phyloP scores from a whole-genome alignment of 2,797 vertebrate genomes.

The Lutjanus campechanus region DNA sequence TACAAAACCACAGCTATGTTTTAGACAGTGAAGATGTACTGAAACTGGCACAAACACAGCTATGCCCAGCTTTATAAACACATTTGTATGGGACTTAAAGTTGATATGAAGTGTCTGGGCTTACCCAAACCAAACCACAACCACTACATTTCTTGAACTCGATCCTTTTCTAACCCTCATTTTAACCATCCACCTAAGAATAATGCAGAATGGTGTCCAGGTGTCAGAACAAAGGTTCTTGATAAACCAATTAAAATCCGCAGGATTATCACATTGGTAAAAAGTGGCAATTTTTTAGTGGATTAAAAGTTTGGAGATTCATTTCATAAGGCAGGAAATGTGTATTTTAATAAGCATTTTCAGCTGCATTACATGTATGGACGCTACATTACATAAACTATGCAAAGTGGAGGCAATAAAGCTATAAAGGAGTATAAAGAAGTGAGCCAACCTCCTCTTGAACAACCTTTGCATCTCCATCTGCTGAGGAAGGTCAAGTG shows the following conservation, averaged over 20 bases:
- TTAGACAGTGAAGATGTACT: neutral
- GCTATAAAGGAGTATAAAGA: too few species aligned
- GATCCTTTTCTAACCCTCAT: neutral
- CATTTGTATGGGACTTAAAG: neutral
- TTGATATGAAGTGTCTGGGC: neutral
- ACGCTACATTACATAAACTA: too few species aligned
- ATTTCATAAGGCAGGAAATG: neutral
- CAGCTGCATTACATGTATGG: too few species aligned
- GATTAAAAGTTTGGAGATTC: too few species aligned
- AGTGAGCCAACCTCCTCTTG: neutral
- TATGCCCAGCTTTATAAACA: neutral
- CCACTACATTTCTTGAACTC: neutral
- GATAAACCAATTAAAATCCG: neutral
- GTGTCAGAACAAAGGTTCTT: neutral
- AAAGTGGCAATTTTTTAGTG: too few species aligned
- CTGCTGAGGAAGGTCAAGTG: neutral
- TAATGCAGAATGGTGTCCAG: neutral
- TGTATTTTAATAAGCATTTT: neutral
- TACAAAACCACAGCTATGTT: conserved; percentile 10
- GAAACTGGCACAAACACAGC: neutral
- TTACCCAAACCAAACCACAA: conserved; percentile 22
- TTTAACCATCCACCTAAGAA: conserved; percentile 10
- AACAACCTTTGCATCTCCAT: neutral
- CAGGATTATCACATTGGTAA: neutral
- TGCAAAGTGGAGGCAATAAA: neutral